Base-by-base conservation (phyloP, 37 sponge, comb jelly and placozoan species). In the Dysidea cf. avara region DNA sequence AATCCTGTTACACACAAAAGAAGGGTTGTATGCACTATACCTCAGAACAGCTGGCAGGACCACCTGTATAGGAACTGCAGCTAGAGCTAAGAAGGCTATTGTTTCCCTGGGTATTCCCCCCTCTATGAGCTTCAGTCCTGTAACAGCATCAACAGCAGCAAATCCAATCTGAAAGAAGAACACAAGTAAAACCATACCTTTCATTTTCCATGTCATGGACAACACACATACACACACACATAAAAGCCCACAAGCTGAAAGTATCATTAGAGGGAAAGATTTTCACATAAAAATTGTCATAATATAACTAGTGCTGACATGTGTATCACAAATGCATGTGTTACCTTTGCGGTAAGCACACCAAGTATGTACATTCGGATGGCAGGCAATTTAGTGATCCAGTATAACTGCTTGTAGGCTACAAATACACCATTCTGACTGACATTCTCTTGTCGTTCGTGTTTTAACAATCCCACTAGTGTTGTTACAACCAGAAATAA, bases 71-170 rank as follows among this genome's bases (percentile, higher is more conserved):
- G 99, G 99, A 2, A 91, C 76, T 52, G 91, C 66, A 16, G 92
- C 84, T 0, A 94, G 30, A 60, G 92, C 95, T 37, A 97, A 64
- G 7, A 94, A 71, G 1, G 89, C 99, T 22, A 97, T 78, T 28
- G 67, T 85, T 54, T 97, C 95, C 55, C 83, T 78, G 29, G 91
- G 81, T 0, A 97, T 69, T 0, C 98, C 98, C n/a, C 89, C 89
- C 60, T 94, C 94, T 14, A 97, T 75, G 53, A 97, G 75, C 62
- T 97, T 97, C 46, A 97, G 81, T 32, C 89, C 94, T 35, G 89
- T 81, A 13, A 88, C 70, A 49, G 83, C 59, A 33, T 97, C 98
- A 24, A 87, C 72, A 36, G 94, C 94, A 49, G 94, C 85, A 61
- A 93, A 82, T 0, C 76, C 94, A 30, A 93, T 68, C 89, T 92